A percentile compares a stretch with the other conserved stretches of the same genome.
Conservation (phyloP, 2,888 invertebrate species). For the Mayetiola destructor region DNA sequence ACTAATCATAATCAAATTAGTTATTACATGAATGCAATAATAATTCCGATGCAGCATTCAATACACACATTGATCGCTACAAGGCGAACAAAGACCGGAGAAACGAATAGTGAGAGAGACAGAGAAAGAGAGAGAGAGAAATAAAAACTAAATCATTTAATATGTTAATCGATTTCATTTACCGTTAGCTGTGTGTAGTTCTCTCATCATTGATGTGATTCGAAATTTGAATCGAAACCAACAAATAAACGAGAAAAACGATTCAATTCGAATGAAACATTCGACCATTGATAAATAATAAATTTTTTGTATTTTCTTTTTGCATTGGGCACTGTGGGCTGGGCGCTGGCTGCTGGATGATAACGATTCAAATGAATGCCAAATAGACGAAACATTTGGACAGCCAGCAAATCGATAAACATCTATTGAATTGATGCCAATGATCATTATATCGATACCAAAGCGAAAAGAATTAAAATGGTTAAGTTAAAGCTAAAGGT, state of each 20-base stretch:
- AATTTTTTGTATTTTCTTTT: too few relatives aligned
- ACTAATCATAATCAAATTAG: slow-evolving; percentile 8
- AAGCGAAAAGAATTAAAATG: too few relatives aligned
- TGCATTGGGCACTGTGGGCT: too few relatives aligned
- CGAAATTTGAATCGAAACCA: too few relatives aligned
- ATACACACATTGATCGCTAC: background rate
- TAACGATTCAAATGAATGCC: too few relatives aligned
- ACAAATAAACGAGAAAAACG: too few relatives aligned
- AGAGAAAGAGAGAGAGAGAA: background rate
- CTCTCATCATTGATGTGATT: background rate
- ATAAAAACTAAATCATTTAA: background rate
- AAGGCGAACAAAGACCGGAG: background rate
- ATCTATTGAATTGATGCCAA: background rate
- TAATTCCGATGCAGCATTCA: too few relatives aligned
- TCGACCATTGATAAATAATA: too few relatives aligned
- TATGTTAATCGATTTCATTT: slow-evolving; percentile 9
- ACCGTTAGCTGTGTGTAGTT: slow-evolving; percentile 6
- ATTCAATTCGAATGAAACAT: too few relatives aligned
- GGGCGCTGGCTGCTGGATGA: too few relatives aligned
- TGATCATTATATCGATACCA: background rate
- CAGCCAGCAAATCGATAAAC: background rate
- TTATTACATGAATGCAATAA: background rate
- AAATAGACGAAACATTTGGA: too few relatives aligned
- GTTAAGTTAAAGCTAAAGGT: too few relatives aligned
- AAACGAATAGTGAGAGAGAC: background rate